A percentile compares a stretch with the other conserved stretches of the same genome.
Conservation (phyloP, 2,113 vertebrate genomes). For the Arizona elegans region DNA sequence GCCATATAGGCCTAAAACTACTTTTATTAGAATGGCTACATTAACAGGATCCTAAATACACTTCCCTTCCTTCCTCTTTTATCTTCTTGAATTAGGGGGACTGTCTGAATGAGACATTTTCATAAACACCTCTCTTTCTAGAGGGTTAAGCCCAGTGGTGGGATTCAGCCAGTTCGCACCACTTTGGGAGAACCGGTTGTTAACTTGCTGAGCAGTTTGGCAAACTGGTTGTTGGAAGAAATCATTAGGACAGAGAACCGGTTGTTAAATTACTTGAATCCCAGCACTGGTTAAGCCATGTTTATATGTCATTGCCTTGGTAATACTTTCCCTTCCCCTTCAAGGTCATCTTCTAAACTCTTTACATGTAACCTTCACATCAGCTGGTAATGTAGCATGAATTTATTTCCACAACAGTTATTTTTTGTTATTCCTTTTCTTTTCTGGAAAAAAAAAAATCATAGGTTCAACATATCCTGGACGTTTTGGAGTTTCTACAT, state of each 20-base stretch:
- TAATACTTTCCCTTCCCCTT: background rate
- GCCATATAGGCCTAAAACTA: background rate
- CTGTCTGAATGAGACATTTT: background rate
- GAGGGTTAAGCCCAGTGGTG: background rate
- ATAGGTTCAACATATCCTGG: background rate
- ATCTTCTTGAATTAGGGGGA: background rate
- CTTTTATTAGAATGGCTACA: background rate
- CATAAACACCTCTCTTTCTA: background rate
- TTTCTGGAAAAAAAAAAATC: background rate
- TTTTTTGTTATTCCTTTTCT: background rate
- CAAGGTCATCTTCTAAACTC: background rate
- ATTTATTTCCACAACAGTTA: background rate
- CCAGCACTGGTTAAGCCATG: background rate
- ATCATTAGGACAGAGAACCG: too few relatives aligned
- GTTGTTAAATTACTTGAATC: too few relatives aligned
- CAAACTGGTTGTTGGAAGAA: too few relatives aligned
- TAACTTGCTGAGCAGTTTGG: too few relatives aligned
- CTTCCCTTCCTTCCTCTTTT: background rate
- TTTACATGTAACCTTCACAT: background rate
- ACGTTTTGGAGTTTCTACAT: background rate
- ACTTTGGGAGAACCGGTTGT: too few relatives aligned
- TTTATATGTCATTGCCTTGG: background rate
- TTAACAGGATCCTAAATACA: background rate
- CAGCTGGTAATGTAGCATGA: background rate
- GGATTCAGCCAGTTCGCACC: too few relatives aligned